Evolutionary conservation across 2,797 vertebrate species (phyloP).

Genomic region (Brachyrhaphis roseni): DNA sequence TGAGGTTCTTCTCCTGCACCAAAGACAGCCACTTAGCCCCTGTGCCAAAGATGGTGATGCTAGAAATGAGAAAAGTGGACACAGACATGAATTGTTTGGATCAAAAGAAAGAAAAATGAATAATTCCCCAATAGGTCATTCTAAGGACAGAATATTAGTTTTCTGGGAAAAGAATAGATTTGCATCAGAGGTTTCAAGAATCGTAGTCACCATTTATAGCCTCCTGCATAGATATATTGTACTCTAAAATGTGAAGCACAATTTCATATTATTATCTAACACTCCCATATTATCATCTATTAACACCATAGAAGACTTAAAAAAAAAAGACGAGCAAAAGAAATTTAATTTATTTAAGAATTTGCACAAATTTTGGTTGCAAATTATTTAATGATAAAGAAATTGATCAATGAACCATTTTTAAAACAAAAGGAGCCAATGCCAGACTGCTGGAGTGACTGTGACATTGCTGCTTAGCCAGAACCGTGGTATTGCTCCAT

Average conservation of each 20-base stretch:
- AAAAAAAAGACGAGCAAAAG: background rate
- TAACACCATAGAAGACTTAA: background rate
- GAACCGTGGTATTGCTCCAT: constrained; percentile 28
- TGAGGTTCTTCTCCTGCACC: constrained; percentile 90
- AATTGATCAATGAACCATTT: background rate
- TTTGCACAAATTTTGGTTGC: background rate
- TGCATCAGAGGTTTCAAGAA: constrained; percentile 33
- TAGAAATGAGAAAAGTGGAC: constrained; percentile 53
- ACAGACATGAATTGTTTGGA: constrained; percentile 4
- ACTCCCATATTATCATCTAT: background rate
- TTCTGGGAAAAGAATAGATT: background rate
- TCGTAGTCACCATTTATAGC: constrained; percentile 26
- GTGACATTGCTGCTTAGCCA: constrained; percentile 13
- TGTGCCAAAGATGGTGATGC: constrained; percentile 94
- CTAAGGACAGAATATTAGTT: background rate
- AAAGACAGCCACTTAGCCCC: constrained; percentile 96
- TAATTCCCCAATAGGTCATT: background rate
- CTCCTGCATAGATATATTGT: background rate
- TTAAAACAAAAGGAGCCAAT: background rate
- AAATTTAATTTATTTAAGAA: background rate
- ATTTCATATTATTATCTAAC: background rate
- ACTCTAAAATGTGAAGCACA: constrained; percentile 44
- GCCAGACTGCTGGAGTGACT: background rate
- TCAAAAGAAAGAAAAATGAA: background rate
- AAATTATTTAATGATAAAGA: background rate